Percentiles rank a stretch among this genome's conserved stretches.
These are phyloP conservation scores for Cinclus mexicanus DNA, from an alignment of 2,113 vertebrate genomes.

Conservation along the genomic window DNA sequence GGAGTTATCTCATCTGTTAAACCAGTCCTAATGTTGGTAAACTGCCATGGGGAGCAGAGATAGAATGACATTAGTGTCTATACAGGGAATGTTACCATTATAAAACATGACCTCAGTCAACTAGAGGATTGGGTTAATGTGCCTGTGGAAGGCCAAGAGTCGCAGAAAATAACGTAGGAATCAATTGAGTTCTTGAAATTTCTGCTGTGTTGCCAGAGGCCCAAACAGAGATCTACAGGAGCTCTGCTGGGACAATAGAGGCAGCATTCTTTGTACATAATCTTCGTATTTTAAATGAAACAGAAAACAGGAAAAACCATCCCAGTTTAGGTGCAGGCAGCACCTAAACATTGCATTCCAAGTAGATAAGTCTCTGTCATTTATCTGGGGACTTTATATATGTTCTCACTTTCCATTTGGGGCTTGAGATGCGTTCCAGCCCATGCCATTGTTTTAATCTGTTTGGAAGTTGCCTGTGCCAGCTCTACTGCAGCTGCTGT, in stretches of 20 bases:
- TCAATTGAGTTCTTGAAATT: neutral
- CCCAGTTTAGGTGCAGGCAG: neutral
- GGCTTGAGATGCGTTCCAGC: neutral
- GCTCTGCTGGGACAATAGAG: neutral
- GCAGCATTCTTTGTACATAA: neutral
- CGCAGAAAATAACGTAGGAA: neutral
- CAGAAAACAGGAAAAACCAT: neutral
- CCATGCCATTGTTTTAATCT: neutral
- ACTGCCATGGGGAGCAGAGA: neutral
- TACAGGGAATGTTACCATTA: neutral
- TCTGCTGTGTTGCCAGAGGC: neutral
- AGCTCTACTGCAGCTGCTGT: neutral
- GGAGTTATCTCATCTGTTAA: neutral
- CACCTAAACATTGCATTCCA: neutral
- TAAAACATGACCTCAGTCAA: conserved; percentile 8
- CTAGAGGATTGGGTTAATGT: neutral
- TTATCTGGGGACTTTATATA: neutral
- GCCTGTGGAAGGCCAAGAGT: neutral
- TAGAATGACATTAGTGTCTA: neutral
- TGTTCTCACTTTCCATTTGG: neutral
- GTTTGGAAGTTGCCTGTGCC: neutral
- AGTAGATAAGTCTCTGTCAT: neutral
- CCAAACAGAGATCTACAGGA: neutral
- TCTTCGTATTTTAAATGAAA: neutral
- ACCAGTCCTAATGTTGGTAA: neutral